Base-by-base conservation (phyloP, 2,888 invertebrate genomes). In the Drosophila trichaetosa region DNA sequence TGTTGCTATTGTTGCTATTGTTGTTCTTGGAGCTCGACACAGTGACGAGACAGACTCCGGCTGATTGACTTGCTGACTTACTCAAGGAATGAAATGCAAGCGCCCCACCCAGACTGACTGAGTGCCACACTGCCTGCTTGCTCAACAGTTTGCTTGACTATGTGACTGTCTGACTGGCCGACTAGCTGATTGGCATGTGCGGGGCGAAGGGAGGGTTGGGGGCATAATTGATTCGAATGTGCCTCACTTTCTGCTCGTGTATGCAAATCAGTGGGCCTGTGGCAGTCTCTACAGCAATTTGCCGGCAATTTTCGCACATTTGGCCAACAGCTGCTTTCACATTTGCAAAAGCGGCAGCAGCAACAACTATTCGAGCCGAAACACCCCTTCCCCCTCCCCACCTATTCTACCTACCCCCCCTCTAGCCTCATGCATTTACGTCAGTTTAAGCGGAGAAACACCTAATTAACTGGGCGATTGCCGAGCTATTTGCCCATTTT, bases 241-340 rank as follows among this genome's bases (percentile, higher is more conserved):
- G 70, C 78, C 69, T 72, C 72, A 73, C 70, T 76, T 74, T 71
- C 53, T 36, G 59, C 68, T 69, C 56, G 66, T 67, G 49, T 79
- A 81, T 86, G 86, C 83, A 83, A 85, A 83, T 74, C 73, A 73
- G 27, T 65, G 29, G 24, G 60, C 68, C 65, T 31, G 64, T 63
- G 65, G 68, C 68, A 62, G 65, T 51, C 69, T 54, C 61, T 62
- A 60, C 53, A 42, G 56, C 87, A 80, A 85, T 85, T 85, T 87
- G 72, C 65, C 56, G 61, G 82, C 71, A 80, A 85, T 85, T 85
- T 85, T 85, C 82, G 79, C 85, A 84, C 85, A 79, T 85, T 85
- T 82, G 76, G 79, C 82, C 82, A 84, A 82, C 82, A 79, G 87
- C 84, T 82, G 81, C 85, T 84, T 87, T 85, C 84, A 79, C 87